Evolutionary conservation across 2,113 vertebrate genomes (phyloP).

Genomic region (Anolis sagrei): DNA sequence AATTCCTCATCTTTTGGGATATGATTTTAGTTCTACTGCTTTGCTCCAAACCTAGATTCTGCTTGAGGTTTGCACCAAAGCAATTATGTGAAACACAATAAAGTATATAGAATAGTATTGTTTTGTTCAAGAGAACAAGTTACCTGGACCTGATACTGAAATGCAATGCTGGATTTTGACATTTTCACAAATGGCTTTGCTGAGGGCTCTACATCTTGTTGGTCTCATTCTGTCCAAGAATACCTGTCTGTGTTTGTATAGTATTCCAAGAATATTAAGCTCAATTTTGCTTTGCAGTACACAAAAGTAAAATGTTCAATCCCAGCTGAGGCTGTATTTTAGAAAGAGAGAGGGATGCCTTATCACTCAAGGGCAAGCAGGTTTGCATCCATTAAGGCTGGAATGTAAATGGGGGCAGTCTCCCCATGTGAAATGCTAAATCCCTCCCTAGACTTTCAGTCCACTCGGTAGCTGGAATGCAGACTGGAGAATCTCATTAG

Average conservation of each 20-base stretch:
- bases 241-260: neutral
- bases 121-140: neutral
- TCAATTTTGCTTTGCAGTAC: slow-evolving; percentile 31
- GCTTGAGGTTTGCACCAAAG: neutral
- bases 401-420: slow-evolving; percentile 92
- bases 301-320: slow-evolving; percentile 25
- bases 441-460: slow-evolving; percentile 54
- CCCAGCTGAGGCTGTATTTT: slow-evolving; percentile 55
- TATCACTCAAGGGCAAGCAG: slow-evolving; percentile 87
- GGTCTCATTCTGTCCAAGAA: neutral
- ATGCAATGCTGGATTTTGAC: neutral
- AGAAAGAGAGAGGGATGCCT: slow-evolving; percentile 74
- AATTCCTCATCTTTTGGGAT: no score
- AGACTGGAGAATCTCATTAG: slow-evolving; percentile 93
- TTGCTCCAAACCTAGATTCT: neutral
- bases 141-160: neutral
- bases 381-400: slow-evolving; percentile 95
- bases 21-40: no score
- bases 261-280: neutral
- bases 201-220: neutral
- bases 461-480: slow-evolving; percentile 84
- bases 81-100: neutral
- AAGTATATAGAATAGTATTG: neutral
- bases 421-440: slow-evolving; percentile 76
- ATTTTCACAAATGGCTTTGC: neutral